phyloP scores from a whole-genome alignment of 2,113 vertebrate genomes.

The Eira barbara region DNA sequence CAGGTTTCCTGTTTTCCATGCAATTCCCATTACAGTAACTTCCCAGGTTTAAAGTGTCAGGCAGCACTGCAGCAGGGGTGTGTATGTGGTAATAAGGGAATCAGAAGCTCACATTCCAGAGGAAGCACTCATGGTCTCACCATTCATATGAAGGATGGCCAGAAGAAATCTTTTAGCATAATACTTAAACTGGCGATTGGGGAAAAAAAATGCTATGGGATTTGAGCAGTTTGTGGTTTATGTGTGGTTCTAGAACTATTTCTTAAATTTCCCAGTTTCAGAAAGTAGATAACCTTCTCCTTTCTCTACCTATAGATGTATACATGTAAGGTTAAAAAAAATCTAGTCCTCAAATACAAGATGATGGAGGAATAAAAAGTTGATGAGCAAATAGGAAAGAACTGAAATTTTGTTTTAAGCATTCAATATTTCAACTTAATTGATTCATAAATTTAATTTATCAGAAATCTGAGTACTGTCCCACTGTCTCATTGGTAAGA shows the following conservation, averaged over 20 bases:
- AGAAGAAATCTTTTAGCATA: slow-evolving; percentile 32
- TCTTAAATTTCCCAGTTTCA: background rate
- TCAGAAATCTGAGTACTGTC: background rate
- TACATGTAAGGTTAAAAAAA: background rate
- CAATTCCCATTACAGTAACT: slow-evolving; percentile 24
- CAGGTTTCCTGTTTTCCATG: slow-evolving; percentile 14
- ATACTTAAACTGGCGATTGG: background rate
- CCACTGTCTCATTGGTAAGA: too few relatives aligned
- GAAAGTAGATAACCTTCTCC: background rate
- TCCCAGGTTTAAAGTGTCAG: background rate
- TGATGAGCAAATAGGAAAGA: background rate
- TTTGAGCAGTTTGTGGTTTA: slow-evolving; percentile 40
- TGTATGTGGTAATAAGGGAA: slow-evolving; percentile 7
- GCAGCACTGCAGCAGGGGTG: background rate
- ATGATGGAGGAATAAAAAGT: background rate
- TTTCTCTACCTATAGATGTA: background rate
- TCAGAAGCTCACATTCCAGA: slow-evolving; percentile 36
- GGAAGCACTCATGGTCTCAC: slow-evolving; percentile 7
- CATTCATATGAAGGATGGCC: slow-evolving; percentile 43
- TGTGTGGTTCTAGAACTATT: background rate
- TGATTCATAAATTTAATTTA: slow-evolving; percentile 10
- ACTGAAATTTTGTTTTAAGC: background rate
- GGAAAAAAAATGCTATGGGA: background rate
- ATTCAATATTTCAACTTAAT: background rate
- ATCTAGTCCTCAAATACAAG: background rate